Evolutionary conservation across 2,797 vertebrate genomes (phyloP), one percentile per base, ranked within the genome.

Genomic region (Anolis apletophallus): DNA sequence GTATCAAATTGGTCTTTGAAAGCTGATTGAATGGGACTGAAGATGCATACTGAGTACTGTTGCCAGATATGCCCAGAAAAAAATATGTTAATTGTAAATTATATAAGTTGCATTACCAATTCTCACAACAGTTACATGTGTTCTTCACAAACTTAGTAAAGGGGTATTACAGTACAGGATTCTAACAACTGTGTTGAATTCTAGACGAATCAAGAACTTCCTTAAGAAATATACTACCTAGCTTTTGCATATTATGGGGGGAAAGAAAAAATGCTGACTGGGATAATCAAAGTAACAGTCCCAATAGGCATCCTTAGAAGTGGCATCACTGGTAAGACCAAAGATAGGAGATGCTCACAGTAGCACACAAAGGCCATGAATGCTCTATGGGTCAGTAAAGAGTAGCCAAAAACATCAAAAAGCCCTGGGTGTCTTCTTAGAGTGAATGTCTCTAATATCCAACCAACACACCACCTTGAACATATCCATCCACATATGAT

Each of bases 31-130:
- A 85, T 14, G 46, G 52, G 11, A 34, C n/a, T 61, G 23, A 36
- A 79, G 12, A 36, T 40, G 34, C 40, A 79, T 6, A 59, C 21
- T 79, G 36, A 61, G 59, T 7, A 61, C n/a, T 40, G 29, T 29
- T 29, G 69, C 32, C 69, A n/a, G 13, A 57, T 69, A 85, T 79
- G 10, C 8, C 29, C 54, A 72, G 34, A 46, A 77, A 21, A 1
- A 26, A 26, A 64, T 64, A 59, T 81, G 7, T 23, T 72, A 57
- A 77, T 0, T n/a, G 29, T 23, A 88, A 93, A 67, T 46, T 1
- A 8, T 50, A 23, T 23, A 34, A 9, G 69, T 85, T 81, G 64
- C 11, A 85, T 34, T 73, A 86, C 12, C 29, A 80, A 89, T 67
- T 80, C 68, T 55, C 26, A 68, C 36, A 40, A 9, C 4, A 3